Conservation (phyloP, 2,888 invertebrate species). For the Drosophila kambysellisi region DNA sequence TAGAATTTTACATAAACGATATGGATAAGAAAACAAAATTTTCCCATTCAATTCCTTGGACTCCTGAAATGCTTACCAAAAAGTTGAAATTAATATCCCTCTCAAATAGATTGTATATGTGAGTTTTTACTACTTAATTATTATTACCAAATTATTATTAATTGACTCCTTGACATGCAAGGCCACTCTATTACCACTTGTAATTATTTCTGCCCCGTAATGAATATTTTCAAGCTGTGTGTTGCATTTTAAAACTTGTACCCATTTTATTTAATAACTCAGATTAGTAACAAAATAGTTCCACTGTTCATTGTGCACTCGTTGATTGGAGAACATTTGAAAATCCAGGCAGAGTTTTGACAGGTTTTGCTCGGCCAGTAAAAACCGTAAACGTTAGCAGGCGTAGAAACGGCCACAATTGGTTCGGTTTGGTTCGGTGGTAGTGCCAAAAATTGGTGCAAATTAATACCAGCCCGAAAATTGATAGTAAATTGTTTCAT, state of each 20-base stretch:
- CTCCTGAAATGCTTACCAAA: background rate
- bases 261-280: background rate
- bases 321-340: conserved; percentile 41
- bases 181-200: background rate
- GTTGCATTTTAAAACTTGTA: background rate
- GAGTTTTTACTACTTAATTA: background rate
- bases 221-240: background rate
- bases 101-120: no score
- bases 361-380: conserved; percentile 46
- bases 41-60: no score
- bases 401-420: conserved; percentile 61
- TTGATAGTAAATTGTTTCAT: conserved; percentile 67
- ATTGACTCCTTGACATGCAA: background rate
- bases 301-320: conserved; percentile 36
- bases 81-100: background rate
- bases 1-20: background rate
- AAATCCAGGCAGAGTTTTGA: conserved; percentile 56
- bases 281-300: background rate
- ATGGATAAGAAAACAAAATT: background rate
- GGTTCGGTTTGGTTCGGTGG: conserved; percentile 46
- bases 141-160: background rate
- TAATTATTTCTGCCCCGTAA: background rate
- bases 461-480: conserved; percentile 67
- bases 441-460: conserved; percentile 67
- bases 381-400: conserved; percentile 34